These are phyloP conservation scores for Nasonia oneida DNA, from an alignment of 2,888 invertebrate species.

Conservation along the genomic window DNA sequence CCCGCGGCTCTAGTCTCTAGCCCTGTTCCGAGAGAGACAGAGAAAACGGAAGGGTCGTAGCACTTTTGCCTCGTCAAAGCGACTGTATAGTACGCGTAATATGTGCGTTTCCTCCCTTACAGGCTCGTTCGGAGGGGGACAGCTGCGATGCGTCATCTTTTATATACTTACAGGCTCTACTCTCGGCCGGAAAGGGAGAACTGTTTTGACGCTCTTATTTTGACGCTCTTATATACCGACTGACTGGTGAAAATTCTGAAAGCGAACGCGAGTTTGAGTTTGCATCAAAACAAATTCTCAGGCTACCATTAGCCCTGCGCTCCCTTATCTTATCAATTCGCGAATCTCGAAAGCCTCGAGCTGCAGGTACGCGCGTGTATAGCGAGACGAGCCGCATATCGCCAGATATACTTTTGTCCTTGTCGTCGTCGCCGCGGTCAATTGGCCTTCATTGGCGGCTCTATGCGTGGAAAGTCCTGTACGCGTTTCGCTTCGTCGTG, in stretches of 20 bases:
- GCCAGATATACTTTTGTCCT: neutral
- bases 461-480: neutral
- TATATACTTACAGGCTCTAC: too few species aligned
- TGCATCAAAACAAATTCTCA: too few species aligned
- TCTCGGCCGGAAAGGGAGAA: too few species aligned
- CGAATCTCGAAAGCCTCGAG: too few species aligned
- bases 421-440: neutral
- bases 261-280: too few species aligned
- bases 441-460: neutral
- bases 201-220: too few species aligned
- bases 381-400: too few species aligned
- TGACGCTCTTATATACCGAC: too few species aligned
- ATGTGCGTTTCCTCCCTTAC: neutral
- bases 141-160: neutral
- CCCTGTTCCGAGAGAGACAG: neutral
- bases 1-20: conserved; percentile 59
- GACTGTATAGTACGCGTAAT: conserved; percentile 10
- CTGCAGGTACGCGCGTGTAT: too few species aligned
- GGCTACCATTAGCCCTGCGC: too few species aligned
- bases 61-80: conserved; percentile 22
- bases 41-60: conserved; percentile 26
- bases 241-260: too few species aligned
- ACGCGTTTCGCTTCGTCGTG: neutral
- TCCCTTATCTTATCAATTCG: too few species aligned
- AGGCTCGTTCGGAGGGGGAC: neutral